Evolutionary conservation across 1,140 invertebrate genomes (phyloP), one percentile per base, ranked within the genome.

Genomic region (Idris sp.): DNA sequence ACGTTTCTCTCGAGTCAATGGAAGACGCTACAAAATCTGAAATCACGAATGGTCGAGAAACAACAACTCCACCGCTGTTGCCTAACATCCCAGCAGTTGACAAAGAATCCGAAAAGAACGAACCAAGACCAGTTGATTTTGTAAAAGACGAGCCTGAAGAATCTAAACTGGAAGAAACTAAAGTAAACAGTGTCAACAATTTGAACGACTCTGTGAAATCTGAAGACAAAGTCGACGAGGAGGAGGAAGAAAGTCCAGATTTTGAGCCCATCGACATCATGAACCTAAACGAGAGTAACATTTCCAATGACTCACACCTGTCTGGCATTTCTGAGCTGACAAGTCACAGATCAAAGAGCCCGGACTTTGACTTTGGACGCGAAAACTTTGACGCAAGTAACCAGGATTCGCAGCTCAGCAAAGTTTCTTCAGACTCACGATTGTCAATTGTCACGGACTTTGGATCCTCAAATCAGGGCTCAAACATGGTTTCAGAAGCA

Each of bases 231-330:
- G 59, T 79, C 9, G 89, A 90, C 68, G 87, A 89, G 44, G 90
- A 92, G 40, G 89, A 91, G 46, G 91, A 91, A 79, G 92, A 91
- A 36, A 92, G 91, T 58, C 92, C 92, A 0, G 88, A 89, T 4
- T 93, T 92, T 83, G 92, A 93, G 77, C 91, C 90, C 0, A 84
- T 92, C 33, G 89, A 90, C 41, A 86, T 88, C 40, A 84, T 86
- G 78, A 84, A 84, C 54, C 33, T 85, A 1, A 84, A 85, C 49
- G 84, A 88, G 79, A 88, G 81, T 35, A 80, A 88, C 53, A 59
- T 87, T 56, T 89, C 89, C 0, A 86, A 89, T 46, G 90, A 91
- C 73, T 89, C 90, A 26, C 88, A 90, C 76, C 65, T 91, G 10
- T 91, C 89, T 30, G 89, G 88, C 40, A 89, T 91, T 75, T 92